Conservation (phyloP, 2,888 invertebrate species). For the Drosophila yooni region DNA sequence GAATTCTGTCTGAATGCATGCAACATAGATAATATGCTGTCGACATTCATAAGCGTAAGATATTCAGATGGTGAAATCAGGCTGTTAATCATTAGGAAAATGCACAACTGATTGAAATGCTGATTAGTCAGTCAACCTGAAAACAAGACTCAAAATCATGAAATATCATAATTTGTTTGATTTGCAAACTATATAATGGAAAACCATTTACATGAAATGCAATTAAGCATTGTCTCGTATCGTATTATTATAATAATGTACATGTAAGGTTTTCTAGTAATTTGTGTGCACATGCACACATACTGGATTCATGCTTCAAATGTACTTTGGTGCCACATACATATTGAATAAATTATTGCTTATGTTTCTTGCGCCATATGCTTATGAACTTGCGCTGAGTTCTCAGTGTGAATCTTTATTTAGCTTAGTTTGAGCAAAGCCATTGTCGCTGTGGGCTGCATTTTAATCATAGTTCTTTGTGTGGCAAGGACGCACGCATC, state of each 20-base stretch:
- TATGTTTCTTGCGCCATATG: background rate
- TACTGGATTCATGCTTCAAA: constrained; percentile 13
- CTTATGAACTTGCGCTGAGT: constrained; percentile 1
- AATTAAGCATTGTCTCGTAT: background rate
- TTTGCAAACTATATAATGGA: background rate
- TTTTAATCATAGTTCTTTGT: constrained; percentile 63
- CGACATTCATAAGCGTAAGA: background rate
- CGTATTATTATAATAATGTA: background rate
- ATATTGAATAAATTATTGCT: constrained; percentile 49
- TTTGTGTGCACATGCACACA: background rate
- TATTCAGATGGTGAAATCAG: background rate
- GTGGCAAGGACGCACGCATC: constrained; percentile 36
- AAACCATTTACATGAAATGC: background rate
- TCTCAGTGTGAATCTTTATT: constrained; percentile 26
- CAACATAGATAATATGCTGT: background rate
- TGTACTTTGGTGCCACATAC: constrained; percentile 8
- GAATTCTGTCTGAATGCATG: background rate
- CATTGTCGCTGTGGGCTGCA: constrained; percentile 56
- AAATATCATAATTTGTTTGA: background rate
- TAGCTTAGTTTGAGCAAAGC: constrained; percentile 28
- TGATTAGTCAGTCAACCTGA: background rate
- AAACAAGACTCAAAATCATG: background rate
- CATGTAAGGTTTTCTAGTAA: background rate
- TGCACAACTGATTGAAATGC: background rate
- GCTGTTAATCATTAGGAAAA: background rate